Evolutionary conservation across 2,797 vertebrate genomes (phyloP), one percentile per base, ranked within the genome.

Genomic region (Sparidentex hasta): DNA sequence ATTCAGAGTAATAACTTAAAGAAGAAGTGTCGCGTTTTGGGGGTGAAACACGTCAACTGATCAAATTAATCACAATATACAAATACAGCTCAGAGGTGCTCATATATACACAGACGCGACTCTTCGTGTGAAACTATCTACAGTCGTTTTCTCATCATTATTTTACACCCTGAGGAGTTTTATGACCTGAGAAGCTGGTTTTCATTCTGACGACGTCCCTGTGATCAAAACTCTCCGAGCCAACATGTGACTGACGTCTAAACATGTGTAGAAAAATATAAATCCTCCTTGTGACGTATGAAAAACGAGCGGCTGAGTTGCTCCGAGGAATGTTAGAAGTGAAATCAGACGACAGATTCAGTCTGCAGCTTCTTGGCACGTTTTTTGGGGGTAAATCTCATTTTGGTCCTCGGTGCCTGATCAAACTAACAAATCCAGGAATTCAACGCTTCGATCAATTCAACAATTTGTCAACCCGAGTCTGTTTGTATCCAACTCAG

Each of bases 101-200:
- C 38, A 25, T 46, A 74, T 64, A 38, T 78, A 71, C 54, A 76
- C 73, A 69, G 65, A 83, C 8, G 25, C 7, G 54, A 50, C 47
- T 33, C 1, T 1, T 6, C 64, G n/a, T 20, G 69, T 46, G 68
- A 63, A 54, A 71, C n/a, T 14, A 76, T 69, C 63, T 65, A 68
- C 80, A 70, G 77, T n/a, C 9, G 18, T 56, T 66, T 56, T 56
- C 56, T 78, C 71, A 56, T 54, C 44, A 7, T 76, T 77, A 82
- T 76, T 72, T 79, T 83, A 89, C 89, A 88, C 29, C 81, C 92
- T 95, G 93, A 95, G 93, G 87, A 87, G 78, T 77, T 87, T 43
- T 0, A 64, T 64, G 84, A 91, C 94, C 94, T 93, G 94, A 94
- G 92, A 85, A 68, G 76, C 76, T 55, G 3, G 2, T 76, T 76